Percentiles rank a stretch among this genome's conserved stretches.
phyloP scores from a whole-genome alignment of 2,888 invertebrate genomes.

The Ctenicera cuprea region DNA sequence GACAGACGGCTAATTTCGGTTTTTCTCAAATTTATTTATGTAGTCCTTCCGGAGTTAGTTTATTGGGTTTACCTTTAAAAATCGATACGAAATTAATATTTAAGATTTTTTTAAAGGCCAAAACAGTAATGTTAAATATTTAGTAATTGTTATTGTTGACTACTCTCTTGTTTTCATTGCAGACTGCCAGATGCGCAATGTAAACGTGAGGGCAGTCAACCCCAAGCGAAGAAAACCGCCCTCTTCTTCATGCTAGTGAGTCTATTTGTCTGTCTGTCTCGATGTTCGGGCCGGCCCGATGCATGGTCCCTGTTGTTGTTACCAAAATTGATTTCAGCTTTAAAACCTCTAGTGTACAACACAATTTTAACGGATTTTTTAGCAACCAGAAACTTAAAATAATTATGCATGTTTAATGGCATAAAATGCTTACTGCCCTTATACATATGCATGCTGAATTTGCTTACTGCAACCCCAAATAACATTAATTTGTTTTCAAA shows the following conservation, averaged over 20 bases:
- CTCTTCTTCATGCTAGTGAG: conserved; percentile 82
- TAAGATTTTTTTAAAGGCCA: conserved; percentile 12
- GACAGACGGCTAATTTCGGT: conserved; percentile 34
- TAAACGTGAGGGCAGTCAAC: conserved; percentile 84
- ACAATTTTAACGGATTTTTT: conserved; percentile 30
- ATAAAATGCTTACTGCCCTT: conserved; percentile 27
- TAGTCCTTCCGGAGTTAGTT: background rate
- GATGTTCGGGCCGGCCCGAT: conserved; percentile 54
- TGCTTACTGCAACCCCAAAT: conserved; percentile 23
- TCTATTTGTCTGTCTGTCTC: conserved; percentile 71
- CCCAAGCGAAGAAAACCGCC: conserved; percentile 81
- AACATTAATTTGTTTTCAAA: conserved; percentile 17
- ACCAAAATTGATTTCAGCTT: conserved; percentile 47
- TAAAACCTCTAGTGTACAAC: conserved; percentile 15
- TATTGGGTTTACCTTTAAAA: background rate
- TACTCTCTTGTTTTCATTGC: conserved; percentile 82
- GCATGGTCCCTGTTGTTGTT: conserved; percentile 49
- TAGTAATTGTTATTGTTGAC: conserved; percentile 69
- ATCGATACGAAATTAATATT: background rate
- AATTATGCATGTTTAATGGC: conserved; percentile 34
- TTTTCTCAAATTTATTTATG: background rate
- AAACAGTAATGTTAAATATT: conserved; percentile 52
- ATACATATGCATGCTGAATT: conserved; percentile 25
- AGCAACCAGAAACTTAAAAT: background rate
- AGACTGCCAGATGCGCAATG: conserved; percentile 86